Percentiles rank a stretch among this genome's conserved stretches.
phyloP scores from a whole-genome alignment of 2,888 invertebrate genomes.

The Alsophila aescularia region DNA sequence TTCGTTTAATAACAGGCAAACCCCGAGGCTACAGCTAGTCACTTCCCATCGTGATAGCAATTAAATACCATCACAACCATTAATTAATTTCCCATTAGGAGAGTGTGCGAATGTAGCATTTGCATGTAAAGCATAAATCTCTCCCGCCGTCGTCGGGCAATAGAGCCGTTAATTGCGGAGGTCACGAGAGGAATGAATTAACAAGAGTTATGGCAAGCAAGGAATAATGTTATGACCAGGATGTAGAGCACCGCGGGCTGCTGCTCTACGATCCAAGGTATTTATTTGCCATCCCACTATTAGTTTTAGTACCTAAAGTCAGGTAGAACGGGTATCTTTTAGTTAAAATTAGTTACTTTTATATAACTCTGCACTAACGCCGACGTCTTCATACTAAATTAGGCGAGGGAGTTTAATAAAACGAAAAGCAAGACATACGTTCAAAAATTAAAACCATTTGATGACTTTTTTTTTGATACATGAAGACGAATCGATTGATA shows the following conservation, averaged over 20 bases:
- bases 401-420: too few relatives aligned
- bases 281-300: neutral
- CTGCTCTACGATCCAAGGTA: neutral
- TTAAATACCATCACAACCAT: slow-evolving; percentile 32
- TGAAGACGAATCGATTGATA: too few relatives aligned
- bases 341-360: too few relatives aligned
- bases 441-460: too few relatives aligned
- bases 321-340: too few relatives aligned
- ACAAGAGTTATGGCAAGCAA: slow-evolving; percentile 18
- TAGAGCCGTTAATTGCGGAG: slow-evolving; percentile 53
- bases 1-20: neutral
- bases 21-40: slow-evolving; percentile 15
- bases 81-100: slow-evolving; percentile 37
- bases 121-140: slow-evolving; percentile 48
- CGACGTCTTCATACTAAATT: too few relatives aligned
- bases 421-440: too few relatives aligned
- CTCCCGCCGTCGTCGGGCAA: slow-evolving; percentile 44
- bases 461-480: too few relatives aligned
- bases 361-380: too few relatives aligned
- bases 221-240: slow-evolving; percentile 13
- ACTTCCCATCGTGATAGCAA: slow-evolving; percentile 22
- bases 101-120: slow-evolving; percentile 39
- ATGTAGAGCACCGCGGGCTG: slow-evolving; percentile 13
- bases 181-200: slow-evolving; percentile 35
- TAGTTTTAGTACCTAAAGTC: neutral